These are phyloP conservation scores for Montifringilla adamsi DNA, from an alignment of 2,113 vertebrate species.

Conservation along the genomic window DNA sequence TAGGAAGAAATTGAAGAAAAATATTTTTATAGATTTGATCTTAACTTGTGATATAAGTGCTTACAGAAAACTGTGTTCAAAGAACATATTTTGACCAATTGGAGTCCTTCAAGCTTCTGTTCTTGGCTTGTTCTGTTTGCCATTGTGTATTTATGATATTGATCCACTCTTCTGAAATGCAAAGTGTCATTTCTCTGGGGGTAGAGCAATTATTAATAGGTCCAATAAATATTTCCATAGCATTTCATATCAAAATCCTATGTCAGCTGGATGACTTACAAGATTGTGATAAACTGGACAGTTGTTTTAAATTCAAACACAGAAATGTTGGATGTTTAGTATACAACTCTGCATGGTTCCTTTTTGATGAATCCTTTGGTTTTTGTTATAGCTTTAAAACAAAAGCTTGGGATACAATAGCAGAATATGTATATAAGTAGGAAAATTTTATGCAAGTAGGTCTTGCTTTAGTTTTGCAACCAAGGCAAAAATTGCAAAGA, in stretches of 20 bases:
- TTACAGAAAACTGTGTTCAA: not conserved
- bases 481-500: not conserved
- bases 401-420: not conserved
- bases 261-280: conserved; percentile 5
- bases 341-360: not conserved
- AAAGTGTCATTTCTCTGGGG: not conserved
- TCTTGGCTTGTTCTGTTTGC: conserved; percentile 1
- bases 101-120: not conserved
- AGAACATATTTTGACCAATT: not conserved
- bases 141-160: conserved; percentile 27
- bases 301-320: conserved; percentile 21
- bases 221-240: conserved; percentile 43
- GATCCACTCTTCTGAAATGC: conserved; percentile 38
- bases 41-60: not conserved
- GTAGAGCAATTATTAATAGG: conserved; percentile 17
- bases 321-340: not conserved
- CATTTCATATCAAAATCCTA: conserved; percentile 2
- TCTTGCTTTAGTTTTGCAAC: not conserved
- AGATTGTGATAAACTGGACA: not conserved
- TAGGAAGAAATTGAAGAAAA: not conserved
- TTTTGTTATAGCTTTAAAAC: not conserved
- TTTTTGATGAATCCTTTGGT: not conserved
- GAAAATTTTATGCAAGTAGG: not conserved
- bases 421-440: not conserved
- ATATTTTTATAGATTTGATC: not conserved